Percentiles rank a stretch among this genome's conserved stretches.
Evolutionary conservation across 2,113 vertebrate genomes (phyloP).

Genomic region (Apteryx mantelli): DNA sequence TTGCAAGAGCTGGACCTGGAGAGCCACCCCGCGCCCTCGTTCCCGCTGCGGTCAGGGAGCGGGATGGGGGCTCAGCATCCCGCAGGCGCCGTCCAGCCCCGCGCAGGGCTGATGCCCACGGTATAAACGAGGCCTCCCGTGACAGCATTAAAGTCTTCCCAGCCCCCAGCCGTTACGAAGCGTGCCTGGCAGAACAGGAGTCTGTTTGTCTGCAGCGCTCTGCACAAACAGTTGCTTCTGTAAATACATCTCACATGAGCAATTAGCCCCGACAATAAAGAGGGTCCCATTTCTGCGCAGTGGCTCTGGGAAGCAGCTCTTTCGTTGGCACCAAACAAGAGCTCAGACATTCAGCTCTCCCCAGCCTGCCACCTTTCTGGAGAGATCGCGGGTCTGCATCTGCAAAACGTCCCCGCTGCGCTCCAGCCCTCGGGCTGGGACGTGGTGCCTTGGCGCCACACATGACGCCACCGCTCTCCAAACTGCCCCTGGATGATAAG

Average conservation of each 20-base stretch:
- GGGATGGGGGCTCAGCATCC: not conserved
- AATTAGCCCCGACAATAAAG: slow-evolving; percentile 29
- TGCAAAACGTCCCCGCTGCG: not conserved
- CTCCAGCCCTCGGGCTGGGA: not conserved
- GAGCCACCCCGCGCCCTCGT: not conserved
- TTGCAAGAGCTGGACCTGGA: not conserved
- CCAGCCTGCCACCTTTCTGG: not conserved
- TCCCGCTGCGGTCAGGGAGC: not conserved
- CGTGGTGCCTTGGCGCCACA: rapidly evolving
- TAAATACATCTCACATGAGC: slow-evolving; percentile 64
- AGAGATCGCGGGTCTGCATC: not conserved
- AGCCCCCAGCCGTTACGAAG: slow-evolving; percentile 48
- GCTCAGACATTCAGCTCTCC: not conserved
- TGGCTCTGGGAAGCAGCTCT: not conserved
- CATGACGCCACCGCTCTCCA: rapidly evolving
- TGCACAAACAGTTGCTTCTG: slow-evolving; percentile 42
- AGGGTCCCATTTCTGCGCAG: not conserved
- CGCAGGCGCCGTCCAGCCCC: rapidly evolving
- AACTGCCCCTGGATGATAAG: not conserved
- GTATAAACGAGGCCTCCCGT: not conserved
- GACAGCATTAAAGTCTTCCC: not conserved
- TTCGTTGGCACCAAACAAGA: not conserved
- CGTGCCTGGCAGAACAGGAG: slow-evolving; percentile 56
- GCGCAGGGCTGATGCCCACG: not conserved
- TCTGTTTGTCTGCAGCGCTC: slow-evolving; percentile 57